These are phyloP conservation scores for Sepioteuthis lessoniana DNA, from an alignment of 2,888 invertebrate species.

Conservation along the genomic window DNA sequence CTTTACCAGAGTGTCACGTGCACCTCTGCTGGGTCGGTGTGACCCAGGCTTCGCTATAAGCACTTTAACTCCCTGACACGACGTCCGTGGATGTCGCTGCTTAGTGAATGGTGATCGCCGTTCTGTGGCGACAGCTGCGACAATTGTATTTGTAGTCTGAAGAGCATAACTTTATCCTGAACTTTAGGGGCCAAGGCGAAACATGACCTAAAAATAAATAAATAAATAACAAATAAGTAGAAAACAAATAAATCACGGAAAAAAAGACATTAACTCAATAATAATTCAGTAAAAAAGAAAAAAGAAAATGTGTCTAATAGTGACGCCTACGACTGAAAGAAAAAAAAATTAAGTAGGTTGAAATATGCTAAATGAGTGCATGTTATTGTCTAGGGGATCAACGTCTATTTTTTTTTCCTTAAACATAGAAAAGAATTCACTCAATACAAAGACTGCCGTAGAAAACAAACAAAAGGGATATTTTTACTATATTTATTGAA, in stretches of 20 bases:
- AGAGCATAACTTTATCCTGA: background rate
- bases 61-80: background rate
- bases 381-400: too few relatives aligned
- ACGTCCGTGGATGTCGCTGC: constrained; percentile 1
- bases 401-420: too few relatives aligned
- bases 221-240: background rate
- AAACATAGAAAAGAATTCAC: too few relatives aligned
- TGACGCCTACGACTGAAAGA: too few relatives aligned
- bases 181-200: background rate
- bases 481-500: too few relatives aligned
- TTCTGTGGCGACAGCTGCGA: constrained; percentile 5
- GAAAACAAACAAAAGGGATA: too few relatives aligned
- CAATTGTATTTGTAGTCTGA: background rate
- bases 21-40: background rate
- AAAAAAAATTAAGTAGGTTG: too few relatives aligned
- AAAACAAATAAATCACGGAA: background rate
- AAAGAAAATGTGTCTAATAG: too few relatives aligned
- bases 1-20: background rate
- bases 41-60: background rate
- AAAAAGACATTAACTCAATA: too few relatives aligned
- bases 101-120: background rate
- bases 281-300: too few relatives aligned
- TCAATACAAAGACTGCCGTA: too few relatives aligned
- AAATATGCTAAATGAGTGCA: too few relatives aligned
- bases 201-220: background rate